These are phyloP conservation scores for Hirtodrosophila trivittata DNA, from an alignment of 2,888 invertebrate genomes.

Conservation along the genomic window DNA sequence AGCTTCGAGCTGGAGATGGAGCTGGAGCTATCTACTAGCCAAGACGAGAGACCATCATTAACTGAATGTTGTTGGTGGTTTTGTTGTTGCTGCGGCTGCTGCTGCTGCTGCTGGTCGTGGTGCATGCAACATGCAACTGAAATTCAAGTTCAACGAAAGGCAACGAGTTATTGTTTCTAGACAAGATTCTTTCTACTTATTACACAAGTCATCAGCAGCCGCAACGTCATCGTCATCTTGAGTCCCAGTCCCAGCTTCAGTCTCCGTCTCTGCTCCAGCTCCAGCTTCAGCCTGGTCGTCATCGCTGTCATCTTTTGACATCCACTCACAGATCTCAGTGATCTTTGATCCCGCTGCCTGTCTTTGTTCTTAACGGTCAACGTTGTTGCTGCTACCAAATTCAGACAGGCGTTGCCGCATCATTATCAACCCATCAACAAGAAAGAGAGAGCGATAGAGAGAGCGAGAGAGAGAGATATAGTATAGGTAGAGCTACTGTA, in stretches of 20 bases:
- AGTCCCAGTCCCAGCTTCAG: neutral
- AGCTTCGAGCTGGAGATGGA: conserved; percentile 1
- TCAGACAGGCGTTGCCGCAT: conserved; percentile 69
- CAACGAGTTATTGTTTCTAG: conserved; percentile 77
- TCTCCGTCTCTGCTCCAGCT: conserved; percentile 28
- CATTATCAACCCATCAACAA: conserved; percentile 63
- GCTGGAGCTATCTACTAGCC: conserved; percentile 38
- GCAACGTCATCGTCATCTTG: conserved; percentile 61
- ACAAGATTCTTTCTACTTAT: conserved; percentile 79
- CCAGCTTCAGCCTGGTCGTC: conserved; percentile 31
- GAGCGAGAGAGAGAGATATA: no score
- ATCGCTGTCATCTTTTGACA: conserved; percentile 57
- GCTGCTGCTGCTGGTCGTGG: conserved; percentile 15
- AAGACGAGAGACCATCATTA: conserved; percentile 12
- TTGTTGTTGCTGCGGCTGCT: conserved; percentile 44
- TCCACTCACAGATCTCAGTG: conserved; percentile 35
- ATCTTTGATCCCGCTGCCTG: conserved; percentile 38
- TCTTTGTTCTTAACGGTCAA: conserved; percentile 53
- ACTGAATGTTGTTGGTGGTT: neutral
- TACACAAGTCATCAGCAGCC: conserved; percentile 73
- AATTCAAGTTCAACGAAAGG: conserved; percentile 73
- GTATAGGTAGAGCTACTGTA: conserved; percentile 49
- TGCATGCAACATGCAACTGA: conserved; percentile 69
- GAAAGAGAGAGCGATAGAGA: no score
- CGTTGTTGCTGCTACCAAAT: conserved; percentile 30